Conservation (phyloP, 2,113 vertebrate genomes). For the Chiloscyllium plagiosum region DNA sequence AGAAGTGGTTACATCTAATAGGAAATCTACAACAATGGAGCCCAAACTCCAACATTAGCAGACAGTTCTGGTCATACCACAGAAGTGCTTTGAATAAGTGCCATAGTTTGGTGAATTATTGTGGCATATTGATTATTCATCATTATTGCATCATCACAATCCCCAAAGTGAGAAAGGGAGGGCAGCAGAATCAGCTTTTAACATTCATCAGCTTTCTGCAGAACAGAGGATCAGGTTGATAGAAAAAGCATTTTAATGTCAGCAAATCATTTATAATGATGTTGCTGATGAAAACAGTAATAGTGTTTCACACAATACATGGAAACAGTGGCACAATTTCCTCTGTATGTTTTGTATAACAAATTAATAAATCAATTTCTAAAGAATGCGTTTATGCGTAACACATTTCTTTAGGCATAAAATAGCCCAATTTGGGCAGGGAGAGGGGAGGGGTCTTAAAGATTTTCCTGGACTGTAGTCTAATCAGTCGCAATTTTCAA, state of each 20-base stretch:
- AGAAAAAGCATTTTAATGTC: neutral
- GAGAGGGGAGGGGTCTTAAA: neutral
- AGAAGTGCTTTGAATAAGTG: neutral
- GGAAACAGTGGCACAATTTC: neutral
- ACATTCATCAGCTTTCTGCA: neutral
- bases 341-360: neutral
- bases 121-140: neutral
- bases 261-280: constrained; percentile 19
- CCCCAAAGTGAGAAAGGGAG: neutral
- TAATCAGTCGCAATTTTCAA: neutral
- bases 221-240: neutral
- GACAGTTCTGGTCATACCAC: constrained; percentile 7
- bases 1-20: neutral
- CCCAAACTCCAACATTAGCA: neutral
- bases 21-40: constrained; percentile 1
- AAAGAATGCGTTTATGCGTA: neutral
- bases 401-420: neutral
- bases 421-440: neutral
- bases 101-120: constrained; percentile 5
- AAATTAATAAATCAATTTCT: neutral
- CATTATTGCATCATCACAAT: neutral
- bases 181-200: neutral
- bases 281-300: neutral
- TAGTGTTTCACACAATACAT: constrained; percentile 4
- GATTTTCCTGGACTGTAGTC: neutral